These are phyloP conservation scores for Oreortyx pictus DNA, from an alignment of 2,797 vertebrate genomes.

Conservation along the genomic window DNA sequence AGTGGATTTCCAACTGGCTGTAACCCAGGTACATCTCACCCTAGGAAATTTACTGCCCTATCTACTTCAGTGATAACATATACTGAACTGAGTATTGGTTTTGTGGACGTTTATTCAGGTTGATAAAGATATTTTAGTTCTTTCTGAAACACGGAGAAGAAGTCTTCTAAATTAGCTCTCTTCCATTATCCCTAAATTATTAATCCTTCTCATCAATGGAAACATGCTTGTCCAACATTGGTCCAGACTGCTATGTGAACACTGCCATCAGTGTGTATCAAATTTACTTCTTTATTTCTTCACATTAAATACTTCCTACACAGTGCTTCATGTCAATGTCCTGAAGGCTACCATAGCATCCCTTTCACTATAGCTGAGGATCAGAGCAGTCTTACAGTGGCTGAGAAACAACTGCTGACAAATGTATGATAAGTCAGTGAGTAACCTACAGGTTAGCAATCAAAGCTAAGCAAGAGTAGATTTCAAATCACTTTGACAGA, in stretches of 20 bases:
- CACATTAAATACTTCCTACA: neutral
- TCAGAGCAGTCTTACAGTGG: neutral
- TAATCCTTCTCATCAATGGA: neutral
- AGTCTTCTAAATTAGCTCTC: neutral
- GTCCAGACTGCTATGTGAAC: neutral
- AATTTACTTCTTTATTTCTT: neutral
- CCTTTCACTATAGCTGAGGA: neutral
- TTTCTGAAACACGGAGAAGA: neutral
- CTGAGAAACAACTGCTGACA: neutral
- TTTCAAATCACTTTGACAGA: neutral
- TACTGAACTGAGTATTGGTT: neutral
- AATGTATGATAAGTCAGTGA: neutral
- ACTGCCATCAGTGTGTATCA: neutral
- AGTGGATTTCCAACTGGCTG: neutral
- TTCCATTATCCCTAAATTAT: neutral
- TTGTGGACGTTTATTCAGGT: neutral
- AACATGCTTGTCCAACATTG: accelerated
- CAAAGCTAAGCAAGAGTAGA: neutral
- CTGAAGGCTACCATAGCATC: neutral
- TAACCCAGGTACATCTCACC: neutral
- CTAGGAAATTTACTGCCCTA: neutral
- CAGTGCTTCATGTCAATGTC: neutral
- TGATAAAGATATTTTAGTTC: neutral
- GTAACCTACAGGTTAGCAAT: neutral
- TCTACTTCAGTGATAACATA: neutral